Evolutionary conservation across 1,140 invertebrate species (phyloP), one percentile per base, ranked within the genome.

Genomic region (Heliothis subflexa): DNA sequence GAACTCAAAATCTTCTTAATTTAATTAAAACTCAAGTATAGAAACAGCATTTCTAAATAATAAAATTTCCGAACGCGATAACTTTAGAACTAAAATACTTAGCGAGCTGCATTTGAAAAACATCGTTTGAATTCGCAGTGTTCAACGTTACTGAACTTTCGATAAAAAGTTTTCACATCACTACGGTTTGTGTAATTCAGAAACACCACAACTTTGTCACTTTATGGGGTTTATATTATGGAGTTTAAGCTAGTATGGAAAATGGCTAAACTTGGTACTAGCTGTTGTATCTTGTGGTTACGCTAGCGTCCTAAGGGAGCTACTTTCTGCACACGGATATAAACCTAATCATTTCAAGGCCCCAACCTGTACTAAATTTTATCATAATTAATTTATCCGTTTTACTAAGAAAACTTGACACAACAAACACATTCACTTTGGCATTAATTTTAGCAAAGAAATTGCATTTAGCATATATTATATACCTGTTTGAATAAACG

Each of bases 111-210:
- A n/a, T n/a, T 62, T 68, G 64, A 68, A 68, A 66, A 25, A 68
- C 47, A 68, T 62, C 13, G 61, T 62, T 14, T 40, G 28, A 62
- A 40, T 62, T 25, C 55, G 28, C 57, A n/a, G 2, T 13, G 33
- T 62, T 62, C 61, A 62, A 62, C 40, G 21, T 40, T 16, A 45
- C n/a, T 45, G 61, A 68, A 68, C 21, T 68, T 68, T 2, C 14
- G 50, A 18, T 50, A 50, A 68, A 68, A 68, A 52, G 18, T 70
- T 70, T 52, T 52, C 47, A 49, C 66, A 70, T 50, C 12, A 13
- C 33, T 13, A 28, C 47, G 66, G 21, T 68, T 68, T 68, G 50
- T 50, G 66, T n/a, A 18, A 52, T 45, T 50, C 47, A 52, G 12
- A 52, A 28, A 52, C 66, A 50, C 11, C 66, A 52, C n/a, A n/a